Percentiles rank a stretch among this genome's conserved stretches.
phyloP scores from a whole-genome alignment of 2,888 invertebrate species.

The Rhagonycha fulva region DNA sequence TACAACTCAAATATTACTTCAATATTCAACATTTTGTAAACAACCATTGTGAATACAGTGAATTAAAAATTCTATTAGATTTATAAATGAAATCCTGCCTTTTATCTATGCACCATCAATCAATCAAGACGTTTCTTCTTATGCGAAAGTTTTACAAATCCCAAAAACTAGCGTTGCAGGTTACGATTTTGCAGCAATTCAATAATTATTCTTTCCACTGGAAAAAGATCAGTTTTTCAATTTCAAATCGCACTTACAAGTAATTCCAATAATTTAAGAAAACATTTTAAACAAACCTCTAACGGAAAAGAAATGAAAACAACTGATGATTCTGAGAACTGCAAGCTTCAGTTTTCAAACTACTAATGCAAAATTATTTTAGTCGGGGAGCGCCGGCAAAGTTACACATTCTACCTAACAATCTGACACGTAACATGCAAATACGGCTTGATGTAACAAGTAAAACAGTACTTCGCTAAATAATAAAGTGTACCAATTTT shows the following conservation, averaged over 20 bases:
- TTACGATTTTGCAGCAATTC: neutral
- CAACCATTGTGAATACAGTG: neutral
- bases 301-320: no score
- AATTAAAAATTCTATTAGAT: neutral
- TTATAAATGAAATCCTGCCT: neutral
- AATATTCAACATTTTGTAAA: neutral
- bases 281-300: no score
- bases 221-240: neutral
- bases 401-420: no score
- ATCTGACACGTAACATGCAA: no score
- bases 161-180: neutral
- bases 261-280: neutral
- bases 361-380: no score
- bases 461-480: no score
- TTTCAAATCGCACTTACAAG: neutral
- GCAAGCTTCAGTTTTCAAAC: no score
- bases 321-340: no score
- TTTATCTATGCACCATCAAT: neutral
- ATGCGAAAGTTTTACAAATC: neutral
- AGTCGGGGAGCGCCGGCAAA: no score
- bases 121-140: neutral
- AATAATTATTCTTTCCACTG: neutral
- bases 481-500: no score
- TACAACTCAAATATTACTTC: neutral
- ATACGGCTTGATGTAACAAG: no score